These are phyloP conservation scores for Equus przewalskii DNA, from an alignment of 2,113 vertebrate species.

Conservation along the genomic window DNA sequence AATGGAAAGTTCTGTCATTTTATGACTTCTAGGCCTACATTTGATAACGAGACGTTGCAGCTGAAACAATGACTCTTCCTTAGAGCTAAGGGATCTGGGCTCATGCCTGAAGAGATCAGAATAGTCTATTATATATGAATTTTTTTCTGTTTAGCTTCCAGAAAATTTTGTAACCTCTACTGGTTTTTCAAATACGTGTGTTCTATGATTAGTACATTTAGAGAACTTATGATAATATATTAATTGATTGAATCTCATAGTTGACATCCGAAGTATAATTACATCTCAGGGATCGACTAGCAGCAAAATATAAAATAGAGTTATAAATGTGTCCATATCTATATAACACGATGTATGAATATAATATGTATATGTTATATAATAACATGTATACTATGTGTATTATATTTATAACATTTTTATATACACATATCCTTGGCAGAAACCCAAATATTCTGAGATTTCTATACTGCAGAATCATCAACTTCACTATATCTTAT, in stretches of 20 bases:
- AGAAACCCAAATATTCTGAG: slow-evolving; percentile 24
- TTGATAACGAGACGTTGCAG: neutral
- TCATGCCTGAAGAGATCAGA: neutral
- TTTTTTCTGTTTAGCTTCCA: neutral
- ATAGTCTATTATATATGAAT: neutral
- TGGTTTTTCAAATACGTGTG: neutral
- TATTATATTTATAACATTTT: neutral
- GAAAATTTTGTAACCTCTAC: neutral
- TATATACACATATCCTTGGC: neutral
- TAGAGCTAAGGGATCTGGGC: neutral
- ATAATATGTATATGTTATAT: neutral
- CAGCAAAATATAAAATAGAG: neutral
- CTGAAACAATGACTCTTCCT: neutral
- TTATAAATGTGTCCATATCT: neutral
- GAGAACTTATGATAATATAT: neutral
- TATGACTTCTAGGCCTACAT: neutral
- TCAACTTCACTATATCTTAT: neutral
- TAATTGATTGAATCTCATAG: neutral
- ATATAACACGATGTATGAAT: neutral
- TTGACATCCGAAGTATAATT: neutral
- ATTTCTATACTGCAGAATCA: neutral
- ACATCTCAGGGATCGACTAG: neutral
- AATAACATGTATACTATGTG: neutral
- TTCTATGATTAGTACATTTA: slow-evolving; percentile 17
- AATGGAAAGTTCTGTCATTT: neutral